Evolutionary conservation across 1,140 invertebrate species (phyloP).

Genomic region (Zaprionus capensis): DNA sequence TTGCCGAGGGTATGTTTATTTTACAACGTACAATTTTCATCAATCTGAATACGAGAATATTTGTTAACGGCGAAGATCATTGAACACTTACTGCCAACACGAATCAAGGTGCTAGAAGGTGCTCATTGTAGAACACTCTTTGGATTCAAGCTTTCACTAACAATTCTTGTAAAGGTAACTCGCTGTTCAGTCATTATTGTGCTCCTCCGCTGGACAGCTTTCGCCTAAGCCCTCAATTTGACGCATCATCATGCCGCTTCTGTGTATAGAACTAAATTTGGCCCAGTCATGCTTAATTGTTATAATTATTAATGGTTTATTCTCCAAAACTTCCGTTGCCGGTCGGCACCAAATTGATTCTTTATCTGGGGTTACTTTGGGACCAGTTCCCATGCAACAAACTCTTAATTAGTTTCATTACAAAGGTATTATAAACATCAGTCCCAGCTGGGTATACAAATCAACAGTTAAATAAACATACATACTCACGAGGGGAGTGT

Average conservation of each 20-base stretch:
- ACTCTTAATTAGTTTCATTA: neutral
- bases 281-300: conserved; percentile 80
- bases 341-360: conserved; percentile 51
- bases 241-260: conserved; percentile 30
- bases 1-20: neutral
- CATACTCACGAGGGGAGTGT: neutral
- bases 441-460: neutral
- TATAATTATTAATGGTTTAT: conserved; percentile 83
- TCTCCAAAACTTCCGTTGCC: conserved; percentile 78
- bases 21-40: neutral
- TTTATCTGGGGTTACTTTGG: neutral
- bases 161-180: neutral
- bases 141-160: neutral
- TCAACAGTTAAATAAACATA: neutral
- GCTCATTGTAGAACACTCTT: neutral
- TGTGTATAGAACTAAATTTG: conserved; percentile 48
- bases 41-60: neutral
- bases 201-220: neutral
- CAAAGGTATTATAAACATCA: neutral
- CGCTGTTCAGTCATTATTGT: neutral
- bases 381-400: neutral
- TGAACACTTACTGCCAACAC: neutral
- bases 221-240: neutral
- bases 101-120: neutral
- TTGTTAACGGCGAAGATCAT: neutral